These are phyloP conservation scores for Erebia ligea DNA, from an alignment of 2,888 invertebrate species.

Conservation along the genomic window DNA sequence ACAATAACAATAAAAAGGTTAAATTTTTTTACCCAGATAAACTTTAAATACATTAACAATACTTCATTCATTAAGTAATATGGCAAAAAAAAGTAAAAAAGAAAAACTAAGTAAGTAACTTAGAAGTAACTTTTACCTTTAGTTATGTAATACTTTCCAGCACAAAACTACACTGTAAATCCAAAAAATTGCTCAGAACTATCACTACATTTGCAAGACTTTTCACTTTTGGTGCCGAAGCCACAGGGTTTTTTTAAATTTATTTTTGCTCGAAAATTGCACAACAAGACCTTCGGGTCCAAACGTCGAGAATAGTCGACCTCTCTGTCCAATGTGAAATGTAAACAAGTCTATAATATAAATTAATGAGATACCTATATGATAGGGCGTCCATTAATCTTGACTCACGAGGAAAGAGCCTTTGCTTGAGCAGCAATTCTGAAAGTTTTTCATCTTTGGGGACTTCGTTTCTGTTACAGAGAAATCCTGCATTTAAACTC, in stretches of 20 bases:
- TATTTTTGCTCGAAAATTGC: constrained; percentile 2
- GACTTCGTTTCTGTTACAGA: no score
- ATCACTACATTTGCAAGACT: constrained; percentile 19
- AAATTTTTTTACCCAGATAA: no score
- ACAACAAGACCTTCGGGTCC: constrained; percentile 10
- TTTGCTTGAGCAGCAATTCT: no score
- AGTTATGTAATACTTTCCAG: neutral
- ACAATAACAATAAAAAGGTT: no score
- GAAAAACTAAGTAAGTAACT: neutral
- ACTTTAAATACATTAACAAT: no score
- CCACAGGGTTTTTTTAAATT: neutral
- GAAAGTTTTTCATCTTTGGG: no score
- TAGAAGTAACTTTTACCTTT: constrained; percentile 21
- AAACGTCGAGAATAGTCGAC: constrained; percentile 30
- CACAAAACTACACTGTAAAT: constrained; percentile 5
- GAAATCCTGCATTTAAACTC: no score
- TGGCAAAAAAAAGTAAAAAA: neutral
- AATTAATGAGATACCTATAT: constrained; percentile 33
- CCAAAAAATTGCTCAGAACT: neutral
- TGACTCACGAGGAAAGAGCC: neutral
- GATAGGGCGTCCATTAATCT: constrained; percentile 25
- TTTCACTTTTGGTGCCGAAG: neutral
- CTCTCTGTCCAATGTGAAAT: constrained; percentile 21
- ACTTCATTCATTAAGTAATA: no score
- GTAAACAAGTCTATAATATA: constrained; percentile 39